Percentiles rank a stretch among this genome's conserved stretches.
Conservation (phyloP, 1,140 invertebrate genomes). For the Mylabris phalerata region DNA sequence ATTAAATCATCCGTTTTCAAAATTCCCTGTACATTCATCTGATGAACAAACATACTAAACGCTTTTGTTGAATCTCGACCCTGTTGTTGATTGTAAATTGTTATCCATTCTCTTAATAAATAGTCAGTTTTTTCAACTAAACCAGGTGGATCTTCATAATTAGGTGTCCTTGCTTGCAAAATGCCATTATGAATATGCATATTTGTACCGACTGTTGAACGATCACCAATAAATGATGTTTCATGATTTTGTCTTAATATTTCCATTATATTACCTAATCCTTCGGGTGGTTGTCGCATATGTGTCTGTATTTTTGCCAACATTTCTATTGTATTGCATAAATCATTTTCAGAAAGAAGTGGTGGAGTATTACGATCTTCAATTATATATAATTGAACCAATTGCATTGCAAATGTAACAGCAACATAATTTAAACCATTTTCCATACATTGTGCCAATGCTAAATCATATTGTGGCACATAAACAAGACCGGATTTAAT, state of each 20-base stretch:
- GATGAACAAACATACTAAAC: conserved; percentile 89
- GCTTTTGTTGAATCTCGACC: conserved; percentile 86
- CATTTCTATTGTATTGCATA: conserved; percentile 78
- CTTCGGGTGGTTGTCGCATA: conserved; percentile 71
- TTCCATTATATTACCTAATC: conserved; percentile 68
- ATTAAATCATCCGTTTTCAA: conserved; percentile 96
- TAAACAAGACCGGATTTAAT: conserved; percentile 66
- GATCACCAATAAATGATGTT: conserved; percentile 58
- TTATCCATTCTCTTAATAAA: conserved; percentile 91
- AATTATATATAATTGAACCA: conserved; percentile 81
- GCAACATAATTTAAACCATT: conserved; percentile 78
- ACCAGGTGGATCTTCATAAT: conserved; percentile 90
- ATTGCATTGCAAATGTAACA: conserved; percentile 82
- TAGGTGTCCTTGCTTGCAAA: conserved; percentile 72
- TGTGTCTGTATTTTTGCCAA: conserved; percentile 66
- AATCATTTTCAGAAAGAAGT: conserved; percentile 73
- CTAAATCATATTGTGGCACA: conserved; percentile 67
- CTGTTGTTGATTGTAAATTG: conserved; percentile 71
- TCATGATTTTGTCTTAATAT: conserved; percentile 66
- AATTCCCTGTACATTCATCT: conserved; percentile 96
- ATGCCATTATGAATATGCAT: conserved; percentile 92
- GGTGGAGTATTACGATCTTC: conserved; percentile 71
- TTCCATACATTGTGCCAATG: conserved; percentile 81
- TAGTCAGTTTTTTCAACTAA: conserved; percentile 93
- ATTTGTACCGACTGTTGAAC: conserved; percentile 66